Percentiles rank a stretch among this genome's conserved stretches.
Evolutionary conservation across 2,888 invertebrate species (phyloP).

Genomic region (Sesia bembeciformis): DNA sequence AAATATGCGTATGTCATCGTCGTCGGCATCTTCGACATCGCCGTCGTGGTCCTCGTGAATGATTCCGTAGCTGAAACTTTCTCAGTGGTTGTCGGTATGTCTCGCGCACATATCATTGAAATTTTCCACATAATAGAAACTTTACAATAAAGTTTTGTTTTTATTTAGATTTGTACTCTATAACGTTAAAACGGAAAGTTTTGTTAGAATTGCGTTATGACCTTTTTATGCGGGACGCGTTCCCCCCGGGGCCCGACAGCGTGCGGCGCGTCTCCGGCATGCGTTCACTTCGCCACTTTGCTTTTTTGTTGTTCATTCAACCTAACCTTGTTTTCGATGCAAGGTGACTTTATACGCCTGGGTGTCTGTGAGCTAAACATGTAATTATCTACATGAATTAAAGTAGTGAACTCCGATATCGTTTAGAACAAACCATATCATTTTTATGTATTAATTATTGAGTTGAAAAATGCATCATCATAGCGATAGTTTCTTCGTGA

Average conservation of each 20-base stretch:
- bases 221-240: neutral
- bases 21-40: constrained; percentile 14
- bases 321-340: constrained; percentile 61
- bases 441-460: constrained; percentile 36
- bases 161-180: constrained; percentile 20
- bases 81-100: constrained; percentile 2
- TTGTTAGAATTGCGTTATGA: neutral
- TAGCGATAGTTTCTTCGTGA: neutral
- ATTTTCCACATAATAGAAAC: constrained; percentile 16
- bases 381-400: constrained; percentile 57
- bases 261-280: constrained; percentile 28
- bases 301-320: constrained; percentile 67
- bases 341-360: constrained; percentile 72
- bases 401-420: constrained; percentile 52
- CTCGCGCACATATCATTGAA: constrained; percentile 40
- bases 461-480: constrained; percentile 7
- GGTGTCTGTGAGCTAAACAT: constrained; percentile 65
- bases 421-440: constrained; percentile 62
- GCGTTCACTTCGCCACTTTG: constrained; percentile 41
- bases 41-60: constrained; percentile 28
- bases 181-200: neutral
- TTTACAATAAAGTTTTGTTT: constrained; percentile 24
- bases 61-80: neutral
- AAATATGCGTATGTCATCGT: constrained; percentile 43
- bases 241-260: constrained; percentile 1